phyloP scores from a whole-genome alignment of 2,113 vertebrate genomes.

The Morone chrysops region DNA sequence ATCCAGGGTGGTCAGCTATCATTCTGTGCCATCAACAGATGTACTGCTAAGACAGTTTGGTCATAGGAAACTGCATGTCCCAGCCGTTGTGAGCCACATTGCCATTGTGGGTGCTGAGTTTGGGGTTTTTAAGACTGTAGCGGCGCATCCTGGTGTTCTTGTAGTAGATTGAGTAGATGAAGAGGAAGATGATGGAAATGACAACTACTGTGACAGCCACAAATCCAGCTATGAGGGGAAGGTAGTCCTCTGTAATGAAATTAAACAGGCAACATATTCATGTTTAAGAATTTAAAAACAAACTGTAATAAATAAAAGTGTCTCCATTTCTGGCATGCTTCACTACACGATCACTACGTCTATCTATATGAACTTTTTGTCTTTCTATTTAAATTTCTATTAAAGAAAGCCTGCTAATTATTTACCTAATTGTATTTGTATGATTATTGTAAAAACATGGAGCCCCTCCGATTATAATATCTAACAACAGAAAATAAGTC shows the following conservation, averaged over 20 bases:
- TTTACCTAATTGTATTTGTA: background rate
- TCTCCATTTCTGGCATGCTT: background rate
- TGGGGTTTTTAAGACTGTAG: conserved; percentile 80
- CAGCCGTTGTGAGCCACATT: conserved; percentile 81
- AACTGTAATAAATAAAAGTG: background rate
- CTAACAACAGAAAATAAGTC: background rate
- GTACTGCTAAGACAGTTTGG: conserved; percentile 71
- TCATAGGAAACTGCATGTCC: conserved; percentile 79
- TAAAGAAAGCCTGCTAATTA: background rate
- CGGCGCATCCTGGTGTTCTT: conserved; percentile 84
- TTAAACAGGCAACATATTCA: conserved; percentile 26
- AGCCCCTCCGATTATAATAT: background rate
- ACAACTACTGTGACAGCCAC: conserved; percentile 78
- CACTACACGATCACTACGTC: background rate
- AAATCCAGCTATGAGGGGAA: conserved; percentile 83
- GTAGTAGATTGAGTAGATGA: conserved; percentile 86
- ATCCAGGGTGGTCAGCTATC: conserved; percentile 27
- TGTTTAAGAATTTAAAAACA: background rate
- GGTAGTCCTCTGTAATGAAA: conserved; percentile 82
- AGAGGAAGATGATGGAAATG: conserved; percentile 78
- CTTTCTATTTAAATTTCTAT: background rate
- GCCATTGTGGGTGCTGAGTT: conserved; percentile 66
- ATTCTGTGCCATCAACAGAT: conserved; percentile 11
- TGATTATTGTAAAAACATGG: background rate
- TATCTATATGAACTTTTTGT: background rate